Evolutionary conservation across 2,113 vertebrate genomes (phyloP), one percentile per base, ranked within the genome.

Genomic region (Brachyhypopomus gauderio): DNA sequence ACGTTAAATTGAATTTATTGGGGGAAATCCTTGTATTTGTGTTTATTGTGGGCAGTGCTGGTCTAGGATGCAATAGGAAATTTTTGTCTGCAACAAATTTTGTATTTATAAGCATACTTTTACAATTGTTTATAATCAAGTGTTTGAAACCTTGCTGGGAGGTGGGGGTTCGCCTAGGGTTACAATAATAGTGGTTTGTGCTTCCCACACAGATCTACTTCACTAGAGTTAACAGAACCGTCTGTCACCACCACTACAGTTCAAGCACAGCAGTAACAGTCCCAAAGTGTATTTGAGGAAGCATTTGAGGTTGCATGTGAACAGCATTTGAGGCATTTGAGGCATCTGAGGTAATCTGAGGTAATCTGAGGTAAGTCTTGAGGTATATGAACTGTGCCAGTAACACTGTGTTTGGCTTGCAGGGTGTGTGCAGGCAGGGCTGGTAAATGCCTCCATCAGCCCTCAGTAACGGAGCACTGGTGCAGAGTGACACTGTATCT

Each of bases 191-290:
- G 1, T 22, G 12, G 9, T 30, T 30, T 11, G 48, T 38, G 20
- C 34, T 84, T 59, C 70, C 27, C 73, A 34, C 59, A 84, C n/a
- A 48, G 48, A 19, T 8, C 72, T 48, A 77, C 30, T 66, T 55
- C 30, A 30, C 11, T 66, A 64, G 34, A 66, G 38, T 80, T 75
- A 62, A 75, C 75, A 34, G n/a, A 69, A 30, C 55, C 27, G 22
- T 41, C 22, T 75, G 25, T 76, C 38, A 76, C 45, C 45, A 52
- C 12, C 45, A 52, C 45, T 52, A 52, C 1, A 52, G 45, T 52
- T 52, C 3, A 41, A 41, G 2, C 41, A 41, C 41, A 41, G 5
- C 41, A 41, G 5, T 41, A 64, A 38, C 16, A 30, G 23, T 23
- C 34, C 56, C n/a, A 71, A 69, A 5, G 19, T 62, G 70, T 22